Percentiles rank a stretch among this genome's conserved stretches.
phyloP scores from a whole-genome alignment of 2,113 vertebrate species.

The Coturnix japonica region DNA sequence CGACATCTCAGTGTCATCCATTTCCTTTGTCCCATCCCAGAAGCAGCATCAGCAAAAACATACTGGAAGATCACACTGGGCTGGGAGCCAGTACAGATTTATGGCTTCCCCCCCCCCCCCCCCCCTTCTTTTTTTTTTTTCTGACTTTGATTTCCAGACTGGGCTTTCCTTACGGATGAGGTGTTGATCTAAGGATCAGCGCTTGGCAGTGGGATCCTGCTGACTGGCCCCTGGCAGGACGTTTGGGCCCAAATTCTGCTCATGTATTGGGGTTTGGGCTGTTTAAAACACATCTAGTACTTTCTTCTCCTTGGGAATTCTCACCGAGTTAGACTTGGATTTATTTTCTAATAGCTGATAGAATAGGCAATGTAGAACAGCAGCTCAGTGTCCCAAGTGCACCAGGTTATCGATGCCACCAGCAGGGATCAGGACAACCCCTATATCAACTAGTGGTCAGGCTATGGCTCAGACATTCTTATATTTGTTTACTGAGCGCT shows the following conservation, averaged over 20 bases:
- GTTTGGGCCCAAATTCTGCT: constrained; percentile 45
- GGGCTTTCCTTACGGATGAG: constrained; percentile 18
- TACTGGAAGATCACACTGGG: constrained; percentile 24
- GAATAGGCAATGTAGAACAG: neutral
- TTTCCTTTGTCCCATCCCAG: constrained; percentile 46
- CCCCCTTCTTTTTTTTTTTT: neutral
- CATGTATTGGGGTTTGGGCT: neutral
- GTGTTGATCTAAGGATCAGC: constrained; percentile 35
- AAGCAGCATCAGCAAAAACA: constrained; percentile 60
- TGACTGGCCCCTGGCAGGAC: constrained; percentile 53
- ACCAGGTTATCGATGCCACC: accelerated
- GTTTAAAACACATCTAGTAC: neutral
- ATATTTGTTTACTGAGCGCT: neutral
- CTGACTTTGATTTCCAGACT: constrained; percentile 63
- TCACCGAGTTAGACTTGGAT: neutral
- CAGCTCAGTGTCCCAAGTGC: neutral
- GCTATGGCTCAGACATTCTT: neutral
- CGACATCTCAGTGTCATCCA: neutral
- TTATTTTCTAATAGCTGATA: neutral
- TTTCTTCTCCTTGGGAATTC: constrained; percentile 35
- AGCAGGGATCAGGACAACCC: neutral
- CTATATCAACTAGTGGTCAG: accelerated
- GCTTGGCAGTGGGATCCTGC: constrained; percentile 35
- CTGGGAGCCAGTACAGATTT: constrained; percentile 56
- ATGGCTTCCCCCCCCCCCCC: neutral